Conservation (phyloP, 2,797 vertebrate species). For the Eupleurogrammus muticus region DNA sequence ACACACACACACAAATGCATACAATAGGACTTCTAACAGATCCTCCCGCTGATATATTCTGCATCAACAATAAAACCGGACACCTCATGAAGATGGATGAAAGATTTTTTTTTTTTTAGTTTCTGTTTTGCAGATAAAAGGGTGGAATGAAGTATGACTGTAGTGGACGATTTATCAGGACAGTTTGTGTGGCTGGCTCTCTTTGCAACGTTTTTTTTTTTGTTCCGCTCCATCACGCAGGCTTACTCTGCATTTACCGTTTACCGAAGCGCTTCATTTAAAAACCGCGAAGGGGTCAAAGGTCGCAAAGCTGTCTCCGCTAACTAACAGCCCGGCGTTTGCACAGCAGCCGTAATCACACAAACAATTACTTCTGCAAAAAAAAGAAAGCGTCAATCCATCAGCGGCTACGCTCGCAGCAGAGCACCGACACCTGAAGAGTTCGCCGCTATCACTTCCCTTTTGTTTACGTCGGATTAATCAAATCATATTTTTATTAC, state of each 20-base stretch:
- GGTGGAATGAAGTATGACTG: constrained; percentile 26
- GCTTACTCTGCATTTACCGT: constrained; percentile 1
- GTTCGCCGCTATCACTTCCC: constrained; percentile 4
- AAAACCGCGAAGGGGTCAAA: constrained; percentile 16
- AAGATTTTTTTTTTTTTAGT: constrained; percentile 52
- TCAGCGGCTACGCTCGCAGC: background rate
- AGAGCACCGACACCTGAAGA: background rate
- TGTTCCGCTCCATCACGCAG: background rate
- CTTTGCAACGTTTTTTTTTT: constrained; percentile 1
- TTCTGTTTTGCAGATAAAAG: constrained; percentile 43
- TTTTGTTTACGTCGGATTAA: constrained; percentile 18
- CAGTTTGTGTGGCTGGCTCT: constrained; percentile 31
- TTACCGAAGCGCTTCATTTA: constrained; percentile 2
- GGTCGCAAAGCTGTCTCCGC: constrained; percentile 4
- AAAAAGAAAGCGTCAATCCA: background rate
- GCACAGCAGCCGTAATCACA: constrained; percentile 17
- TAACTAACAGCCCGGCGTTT: background rate
- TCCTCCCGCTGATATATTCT: background rate
- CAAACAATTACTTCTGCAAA: constrained; percentile 17
- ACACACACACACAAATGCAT: background rate
- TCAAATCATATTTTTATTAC: background rate
- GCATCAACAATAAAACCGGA: constrained; percentile 1
- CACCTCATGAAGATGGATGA: constrained; percentile 3
- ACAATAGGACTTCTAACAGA: background rate
- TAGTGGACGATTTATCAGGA: constrained; percentile 34